Evolutionary conservation across 2,888 invertebrate species (phyloP).

Genomic region (Cheilosia grossa): DNA sequence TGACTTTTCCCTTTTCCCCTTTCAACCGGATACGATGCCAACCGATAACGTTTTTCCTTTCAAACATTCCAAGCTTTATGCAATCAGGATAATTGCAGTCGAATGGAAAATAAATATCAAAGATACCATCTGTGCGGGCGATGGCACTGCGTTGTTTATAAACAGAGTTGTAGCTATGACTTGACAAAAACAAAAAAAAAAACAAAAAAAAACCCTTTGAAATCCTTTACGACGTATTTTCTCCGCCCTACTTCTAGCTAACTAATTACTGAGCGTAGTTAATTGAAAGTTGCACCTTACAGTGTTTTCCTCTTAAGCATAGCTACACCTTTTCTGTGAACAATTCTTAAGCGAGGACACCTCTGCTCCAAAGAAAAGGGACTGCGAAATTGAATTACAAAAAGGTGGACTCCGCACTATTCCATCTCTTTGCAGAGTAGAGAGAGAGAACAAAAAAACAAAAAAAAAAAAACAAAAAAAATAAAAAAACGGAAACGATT

Average conservation of each 20-base stretch:
- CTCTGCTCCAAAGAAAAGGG: conserved; percentile 10
- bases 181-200: background rate
- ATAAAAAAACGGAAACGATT: conserved; percentile 59
- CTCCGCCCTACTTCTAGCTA: conserved; percentile 14
- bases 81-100: conserved; percentile 60
- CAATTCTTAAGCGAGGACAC: conserved; percentile 25
- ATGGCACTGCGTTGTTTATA: background rate
- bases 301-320: conserved; percentile 11
- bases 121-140: conserved; percentile 13
- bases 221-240: background rate
- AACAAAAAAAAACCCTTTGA: background rate
- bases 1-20: conserved; percentile 13
- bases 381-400: conserved; percentile 60
- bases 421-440: background rate
- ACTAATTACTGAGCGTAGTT: conserved; percentile 52
- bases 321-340: conserved; percentile 15
- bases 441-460: background rate
- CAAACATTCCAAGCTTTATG: conserved; percentile 10
- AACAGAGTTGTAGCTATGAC: background rate
- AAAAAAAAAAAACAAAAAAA: too few species aligned
- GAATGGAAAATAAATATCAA: conserved; percentile 39
- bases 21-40: background rate
- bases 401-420: background rate
- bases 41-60: conserved; percentile 13
- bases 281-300: conserved; percentile 44